phyloP scores from a whole-genome alignment of 1,140 invertebrate genomes.

The Antheraea pernyi region DNA sequence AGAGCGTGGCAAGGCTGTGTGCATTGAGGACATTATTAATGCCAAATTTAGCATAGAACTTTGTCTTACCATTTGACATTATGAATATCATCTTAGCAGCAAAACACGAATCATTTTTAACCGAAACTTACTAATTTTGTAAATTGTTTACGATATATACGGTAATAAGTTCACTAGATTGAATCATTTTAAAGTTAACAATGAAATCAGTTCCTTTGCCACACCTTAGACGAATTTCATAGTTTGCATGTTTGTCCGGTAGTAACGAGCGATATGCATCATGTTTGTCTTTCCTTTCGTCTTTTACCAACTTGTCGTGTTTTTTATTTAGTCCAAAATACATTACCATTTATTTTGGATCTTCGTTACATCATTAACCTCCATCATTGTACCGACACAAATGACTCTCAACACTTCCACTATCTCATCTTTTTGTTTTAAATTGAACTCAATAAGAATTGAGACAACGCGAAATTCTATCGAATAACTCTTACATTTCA shows the following conservation, averaged over 20 bases:
- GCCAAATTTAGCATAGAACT: slow-evolving; percentile 71
- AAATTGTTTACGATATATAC: slow-evolving; percentile 56
- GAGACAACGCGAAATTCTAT: slow-evolving; percentile 26
- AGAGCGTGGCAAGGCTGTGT: slow-evolving; percentile 85
- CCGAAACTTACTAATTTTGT: slow-evolving; percentile 55
- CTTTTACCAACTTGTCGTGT: slow-evolving; percentile 23
- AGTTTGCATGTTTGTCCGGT: slow-evolving; percentile 7
- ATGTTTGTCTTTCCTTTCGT: slow-evolving; percentile 49
- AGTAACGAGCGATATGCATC: slow-evolving; percentile 45
- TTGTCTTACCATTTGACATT: slow-evolving; percentile 69
- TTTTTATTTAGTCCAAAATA: slow-evolving; percentile 40
- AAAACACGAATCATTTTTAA: slow-evolving; percentile 66
- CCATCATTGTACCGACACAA: slow-evolving; percentile 61
- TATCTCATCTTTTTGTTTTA: slow-evolving; percentile 41
- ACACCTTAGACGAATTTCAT: slow-evolving; percentile 68
- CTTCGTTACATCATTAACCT: slow-evolving; percentile 51
- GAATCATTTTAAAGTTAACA: slow-evolving; percentile 55
- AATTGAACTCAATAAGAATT: slow-evolving; percentile 64
- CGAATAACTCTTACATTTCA: neutral
- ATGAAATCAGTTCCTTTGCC: slow-evolving; percentile 76
- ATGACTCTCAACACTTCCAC: slow-evolving; percentile 43
- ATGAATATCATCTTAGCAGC: slow-evolving; percentile 66
- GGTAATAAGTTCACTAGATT: slow-evolving; percentile 17
- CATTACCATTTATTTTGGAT: slow-evolving; percentile 22
- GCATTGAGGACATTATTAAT: slow-evolving; percentile 80